Base-by-base conservation (phyloP, 1,140 invertebrate species). In the Leptinotarsa texana region DNA sequence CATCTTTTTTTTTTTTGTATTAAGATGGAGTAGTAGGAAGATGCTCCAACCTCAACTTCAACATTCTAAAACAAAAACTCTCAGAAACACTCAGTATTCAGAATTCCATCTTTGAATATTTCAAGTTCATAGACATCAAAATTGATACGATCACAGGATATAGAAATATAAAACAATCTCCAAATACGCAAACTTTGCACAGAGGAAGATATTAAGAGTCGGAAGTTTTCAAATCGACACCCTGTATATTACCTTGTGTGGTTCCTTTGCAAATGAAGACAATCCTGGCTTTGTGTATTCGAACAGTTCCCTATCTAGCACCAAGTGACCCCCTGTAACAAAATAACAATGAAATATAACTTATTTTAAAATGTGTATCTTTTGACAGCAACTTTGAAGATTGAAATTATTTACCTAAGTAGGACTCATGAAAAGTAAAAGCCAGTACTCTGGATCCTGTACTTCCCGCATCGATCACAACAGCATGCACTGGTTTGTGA, bases 401-500 rank as follows among this genome's bases (percentile, higher is more conserved):
- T 65, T 22, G 21, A 22, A 21, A 8, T 27, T 22, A 65, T 81
- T 82, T 80, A 91, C 91, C 89, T 84, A 89, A 85, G 78, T 89
- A 88, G 6, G 92, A 92, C 77, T 92, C 89, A 81, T 93, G 91
- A 86, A 98, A 98, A 77, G 92, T 93, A 83, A 96, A 98, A 0
- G 96, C 94, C 78, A 97, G 88, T 13, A 98, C 91, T 74, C 97
- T 90, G 66, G 95, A 95, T 1, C 97, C 98, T 0, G 98, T 99
- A 24, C 95, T 97, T 15, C 97, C 97, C 1, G 96, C 97, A 88
- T 99, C 97, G 74, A 99, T 95, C 63, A 99, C 92, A n/a, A 97
- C 93, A 0, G 95, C 95, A 88, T 97, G 93, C 72, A 94, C 92
- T 33, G 91, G 89, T 74, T 92, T 90, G 83, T 92, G 88, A 80